phyloP scores from a whole-genome alignment of 2,888 invertebrate genomes.

The Erebia ligea region DNA sequence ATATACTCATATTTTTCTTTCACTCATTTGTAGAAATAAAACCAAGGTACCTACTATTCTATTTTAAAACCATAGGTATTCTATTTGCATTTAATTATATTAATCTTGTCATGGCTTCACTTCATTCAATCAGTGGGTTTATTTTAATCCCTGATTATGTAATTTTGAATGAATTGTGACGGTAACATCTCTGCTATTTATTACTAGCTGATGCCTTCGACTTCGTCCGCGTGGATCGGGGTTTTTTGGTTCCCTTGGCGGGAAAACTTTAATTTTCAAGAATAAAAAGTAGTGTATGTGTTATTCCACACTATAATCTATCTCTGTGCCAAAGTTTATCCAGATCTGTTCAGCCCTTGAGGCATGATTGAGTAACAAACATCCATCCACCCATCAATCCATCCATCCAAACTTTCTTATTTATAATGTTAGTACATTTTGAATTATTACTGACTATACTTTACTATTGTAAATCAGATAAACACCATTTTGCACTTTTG shows the following conservation, averaged over 20 bases:
- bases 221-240: neutral
- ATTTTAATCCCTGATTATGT: constrained; percentile 10
- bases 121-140: constrained; percentile 10
- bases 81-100: constrained; percentile 1
- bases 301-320: no score
- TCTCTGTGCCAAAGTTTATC: no score
- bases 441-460: neutral
- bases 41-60: neutral
- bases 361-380: no score
- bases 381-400: no score
- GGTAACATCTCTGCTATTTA: neutral
- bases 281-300: no score
- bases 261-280: no score
- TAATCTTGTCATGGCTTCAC: constrained; percentile 8
- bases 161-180: neutral
- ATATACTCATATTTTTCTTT: no score
- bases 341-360: no score
- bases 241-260: no score
- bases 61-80: neutral
- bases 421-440: no score
- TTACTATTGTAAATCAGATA: neutral
- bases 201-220: neutral
- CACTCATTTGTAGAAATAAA: neutral
- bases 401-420: no score
- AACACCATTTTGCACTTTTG: neutral